Conservation (phyloP, 2,888 invertebrate genomes). For the Drosophila meridionalis region DNA sequence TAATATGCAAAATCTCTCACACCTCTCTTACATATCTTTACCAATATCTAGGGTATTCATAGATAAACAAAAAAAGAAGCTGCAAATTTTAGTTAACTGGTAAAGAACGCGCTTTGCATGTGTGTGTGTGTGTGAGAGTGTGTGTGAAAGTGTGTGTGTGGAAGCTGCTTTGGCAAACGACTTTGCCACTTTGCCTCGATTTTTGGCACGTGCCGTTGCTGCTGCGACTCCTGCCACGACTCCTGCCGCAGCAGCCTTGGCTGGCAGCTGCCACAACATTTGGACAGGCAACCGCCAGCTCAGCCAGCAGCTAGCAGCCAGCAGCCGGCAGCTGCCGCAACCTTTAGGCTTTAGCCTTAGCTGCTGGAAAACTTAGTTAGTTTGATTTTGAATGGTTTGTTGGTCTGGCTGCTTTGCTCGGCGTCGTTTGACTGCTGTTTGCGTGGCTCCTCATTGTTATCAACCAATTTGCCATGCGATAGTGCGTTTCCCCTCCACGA, state of each 20-base stretch:
- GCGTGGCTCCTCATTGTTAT: constrained; percentile 62
- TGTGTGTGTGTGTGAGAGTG: background rate
- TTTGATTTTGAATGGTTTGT: constrained; percentile 73
- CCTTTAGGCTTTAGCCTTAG: constrained; percentile 15
- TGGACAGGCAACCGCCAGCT: constrained; percentile 37
- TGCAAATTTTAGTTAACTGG: constrained; percentile 5
- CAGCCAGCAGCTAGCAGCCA: background rate
- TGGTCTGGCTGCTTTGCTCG: constrained; percentile 52
- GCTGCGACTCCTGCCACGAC: constrained; percentile 12
- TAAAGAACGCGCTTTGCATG: background rate
- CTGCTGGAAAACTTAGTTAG: constrained; percentile 63
- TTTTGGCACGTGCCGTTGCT: constrained; percentile 62
- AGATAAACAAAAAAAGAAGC: background rate
- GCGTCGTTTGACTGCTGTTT: constrained; percentile 47
- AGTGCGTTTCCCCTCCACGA: constrained; percentile 44
- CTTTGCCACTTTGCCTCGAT: constrained; percentile 57
- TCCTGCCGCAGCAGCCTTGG: constrained; percentile 7
- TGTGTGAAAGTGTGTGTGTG: background rate
- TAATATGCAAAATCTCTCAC: background rate
- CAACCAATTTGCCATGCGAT: constrained; percentile 70
- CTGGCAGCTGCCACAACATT: constrained; percentile 48
- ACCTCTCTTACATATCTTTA: background rate
- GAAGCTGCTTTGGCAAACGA: constrained; percentile 59
- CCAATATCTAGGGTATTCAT: background rate
- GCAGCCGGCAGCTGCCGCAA: constrained; percentile 5